A percentile compares a stretch with the other conserved stretches of the same genome.
phyloP scores from a whole-genome alignment of 2,888 invertebrate genomes.

The Sphaeridia pumilis region DNA sequence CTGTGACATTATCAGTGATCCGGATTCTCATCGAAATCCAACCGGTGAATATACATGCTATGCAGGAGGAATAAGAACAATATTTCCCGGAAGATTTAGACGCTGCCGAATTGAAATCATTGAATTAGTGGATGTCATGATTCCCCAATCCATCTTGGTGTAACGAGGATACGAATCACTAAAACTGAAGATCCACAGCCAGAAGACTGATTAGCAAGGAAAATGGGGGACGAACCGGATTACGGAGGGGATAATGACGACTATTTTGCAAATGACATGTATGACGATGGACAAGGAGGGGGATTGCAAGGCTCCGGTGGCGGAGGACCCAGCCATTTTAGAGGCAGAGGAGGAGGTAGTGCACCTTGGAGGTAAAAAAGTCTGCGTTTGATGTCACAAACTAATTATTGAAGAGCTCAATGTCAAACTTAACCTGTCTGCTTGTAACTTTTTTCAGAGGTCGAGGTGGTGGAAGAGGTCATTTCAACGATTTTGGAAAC shows the following conservation, averaged over 20 bases:
- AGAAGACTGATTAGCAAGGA: too few species aligned
- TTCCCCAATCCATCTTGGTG: too few species aligned
- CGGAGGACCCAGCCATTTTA: conserved; percentile 16
- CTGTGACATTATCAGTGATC: too few species aligned
- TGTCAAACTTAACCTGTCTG: background rate
- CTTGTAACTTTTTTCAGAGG: conserved; percentile 1
- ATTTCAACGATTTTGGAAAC: conserved; percentile 6
- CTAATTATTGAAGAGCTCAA: too few species aligned
- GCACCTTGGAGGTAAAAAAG: conserved; percentile 20
- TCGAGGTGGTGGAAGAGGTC: conserved; percentile 19
- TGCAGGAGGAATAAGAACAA: too few species aligned
- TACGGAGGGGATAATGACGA: conserved; percentile 1
- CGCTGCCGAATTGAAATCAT: too few species aligned
- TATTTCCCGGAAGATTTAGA: too few species aligned
- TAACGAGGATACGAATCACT: too few species aligned
- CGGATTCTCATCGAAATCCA: too few species aligned
- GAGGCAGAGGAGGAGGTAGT: conserved; percentile 19
- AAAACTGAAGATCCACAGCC: too few species aligned
- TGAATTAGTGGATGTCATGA: too few species aligned
- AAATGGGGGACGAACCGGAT: background rate
- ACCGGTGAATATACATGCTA: too few species aligned
- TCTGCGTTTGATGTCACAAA: conserved; percentile 5
- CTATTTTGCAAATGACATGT: conserved; percentile 4
- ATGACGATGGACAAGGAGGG: conserved; percentile 1
- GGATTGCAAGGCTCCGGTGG: background rate